Conservation (phyloP, 1,140 invertebrate species). For the Homalodisca vitripennis region DNA sequence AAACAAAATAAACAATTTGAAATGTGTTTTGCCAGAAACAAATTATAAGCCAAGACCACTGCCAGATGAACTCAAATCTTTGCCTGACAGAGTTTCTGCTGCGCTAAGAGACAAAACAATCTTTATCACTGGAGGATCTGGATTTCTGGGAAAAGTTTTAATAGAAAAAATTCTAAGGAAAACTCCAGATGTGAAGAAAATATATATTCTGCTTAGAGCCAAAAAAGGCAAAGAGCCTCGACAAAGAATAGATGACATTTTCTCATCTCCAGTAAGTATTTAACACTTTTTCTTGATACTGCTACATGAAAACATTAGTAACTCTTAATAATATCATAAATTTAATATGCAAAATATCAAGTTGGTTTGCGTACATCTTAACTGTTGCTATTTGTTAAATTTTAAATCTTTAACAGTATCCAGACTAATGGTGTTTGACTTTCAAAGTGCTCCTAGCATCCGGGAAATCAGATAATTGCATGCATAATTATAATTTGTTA, state of each 20-base stretch:
- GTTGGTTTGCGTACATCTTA: too few relatives aligned
- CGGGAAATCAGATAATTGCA: too few relatives aligned
- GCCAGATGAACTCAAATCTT: slow-evolving; percentile 32
- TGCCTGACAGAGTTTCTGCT: slow-evolving; percentile 50
- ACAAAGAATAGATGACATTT: slow-evolving; percentile 62
- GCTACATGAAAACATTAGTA: too few relatives aligned
- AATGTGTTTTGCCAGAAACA: neutral
- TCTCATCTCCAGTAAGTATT: slow-evolving; percentile 61
- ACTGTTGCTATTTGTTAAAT: too few relatives aligned
- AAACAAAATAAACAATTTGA: neutral
- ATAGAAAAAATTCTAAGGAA: slow-evolving; percentile 68
- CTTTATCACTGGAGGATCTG: slow-evolving; percentile 60
- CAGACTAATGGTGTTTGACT: too few relatives aligned
- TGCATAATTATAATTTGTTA: too few relatives aligned
- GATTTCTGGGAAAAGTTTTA: slow-evolving; percentile 71
- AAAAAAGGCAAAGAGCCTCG: slow-evolving; percentile 73
- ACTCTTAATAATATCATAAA: too few relatives aligned
- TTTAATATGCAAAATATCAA: too few relatives aligned
- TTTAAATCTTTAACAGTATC: too few relatives aligned
- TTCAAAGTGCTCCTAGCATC: too few relatives aligned
- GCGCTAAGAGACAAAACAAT: slow-evolving; percentile 53
- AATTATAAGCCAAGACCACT: slow-evolving; percentile 34
- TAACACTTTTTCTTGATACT: slow-evolving; percentile 20
- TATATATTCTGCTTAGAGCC: slow-evolving; percentile 77
- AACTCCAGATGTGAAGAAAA: slow-evolving; percentile 58